Percentiles rank a stretch among this genome's conserved stretches.
Evolutionary conservation across 2,888 invertebrate species (phyloP).

Genomic region (Drosophila fulvimacula): DNA sequence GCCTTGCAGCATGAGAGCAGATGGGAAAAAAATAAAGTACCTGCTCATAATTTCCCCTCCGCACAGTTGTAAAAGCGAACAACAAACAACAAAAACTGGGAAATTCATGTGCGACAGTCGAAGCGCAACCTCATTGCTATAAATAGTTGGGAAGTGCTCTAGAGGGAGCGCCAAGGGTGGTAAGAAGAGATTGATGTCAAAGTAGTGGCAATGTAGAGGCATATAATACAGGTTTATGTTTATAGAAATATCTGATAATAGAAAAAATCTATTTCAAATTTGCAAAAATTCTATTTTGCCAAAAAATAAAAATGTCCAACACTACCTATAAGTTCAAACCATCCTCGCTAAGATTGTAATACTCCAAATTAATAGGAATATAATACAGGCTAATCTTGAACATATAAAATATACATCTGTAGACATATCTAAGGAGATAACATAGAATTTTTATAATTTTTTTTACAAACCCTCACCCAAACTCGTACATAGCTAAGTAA

Average conservation of each 20-base stretch:
- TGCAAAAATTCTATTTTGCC: too few relatives aligned
- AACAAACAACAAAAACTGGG: constrained; percentile 23
- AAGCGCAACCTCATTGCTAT: constrained; percentile 70
- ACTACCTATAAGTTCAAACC: too few relatives aligned
- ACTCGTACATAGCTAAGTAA: too few relatives aligned
- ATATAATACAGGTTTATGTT: too few relatives aligned
- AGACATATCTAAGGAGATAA: too few relatives aligned
- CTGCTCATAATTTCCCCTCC: constrained; percentile 48
- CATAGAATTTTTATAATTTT: too few relatives aligned
- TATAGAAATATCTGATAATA: not conserved
- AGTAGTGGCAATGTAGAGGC: not conserved
- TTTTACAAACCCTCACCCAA: too few relatives aligned
- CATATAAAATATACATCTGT: too few relatives aligned
- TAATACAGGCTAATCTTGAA: too few relatives aligned
- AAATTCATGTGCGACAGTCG: constrained; percentile 58
- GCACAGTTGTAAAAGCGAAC: not conserved
- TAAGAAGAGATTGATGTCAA: not conserved
- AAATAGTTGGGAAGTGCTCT: constrained; percentile 53
- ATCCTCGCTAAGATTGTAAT: not conserved
- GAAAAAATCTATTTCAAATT: too few relatives aligned
- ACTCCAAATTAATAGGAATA: not conserved
- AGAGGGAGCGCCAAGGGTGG: constrained; percentile 14
- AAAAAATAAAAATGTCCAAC: too few relatives aligned
- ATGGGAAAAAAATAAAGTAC: constrained; percentile 38
- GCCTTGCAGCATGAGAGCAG: constrained; percentile 48